Evolutionary conservation across 2,113 vertebrate species (phyloP), one percentile per base, ranked within the genome.

Genomic region (Seriola aureovittata): DNA sequence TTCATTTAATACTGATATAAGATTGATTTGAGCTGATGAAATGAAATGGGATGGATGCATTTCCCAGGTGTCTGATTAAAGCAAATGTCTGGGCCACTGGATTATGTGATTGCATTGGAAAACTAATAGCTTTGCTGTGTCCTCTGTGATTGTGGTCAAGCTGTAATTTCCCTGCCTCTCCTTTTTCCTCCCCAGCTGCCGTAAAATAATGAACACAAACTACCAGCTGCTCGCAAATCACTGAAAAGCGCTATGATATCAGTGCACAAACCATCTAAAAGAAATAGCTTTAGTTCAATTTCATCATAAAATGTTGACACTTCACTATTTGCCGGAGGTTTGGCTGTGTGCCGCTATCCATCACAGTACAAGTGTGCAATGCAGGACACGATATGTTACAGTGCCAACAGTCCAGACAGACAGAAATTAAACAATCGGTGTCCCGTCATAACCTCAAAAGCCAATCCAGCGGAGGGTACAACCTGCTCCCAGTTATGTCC

Each of bases 1-100:
- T 89, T 90, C 70, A 91, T 86, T 88, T 78, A 81, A 88, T 50
- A 32, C 71, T 78, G 85, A 84, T 81, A 73, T 23, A 29, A 76
- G 85, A 92, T 88, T 84, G 89, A 91, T 88, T 80, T 75, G 85
- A 73, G 86, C 59, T 81, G 78, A 88, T 86, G 75, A 82, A 90
- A 91, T 84, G 82, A 89, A 90, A 90, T 80, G 78, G 81, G 79
- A 90, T 69, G 81, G 80, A 83, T 85, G 77, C 40, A 78, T 91
- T 84, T 92, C 89, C 89, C 92, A 89, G 74, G 86, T 90, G 92
- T 89, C 81, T 91, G 86, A 91, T 92, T 85, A 85, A 90, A 89
- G 86, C 60, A 80, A 78, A 85, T 87, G 64, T 82, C 84, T 66
- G 60, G 48, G 46, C 73, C 86, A 75, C 69, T n/a, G 5, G 85